phyloP scores from a whole-genome alignment of 1,140 invertebrate genomes.

The Atta texana region DNA sequence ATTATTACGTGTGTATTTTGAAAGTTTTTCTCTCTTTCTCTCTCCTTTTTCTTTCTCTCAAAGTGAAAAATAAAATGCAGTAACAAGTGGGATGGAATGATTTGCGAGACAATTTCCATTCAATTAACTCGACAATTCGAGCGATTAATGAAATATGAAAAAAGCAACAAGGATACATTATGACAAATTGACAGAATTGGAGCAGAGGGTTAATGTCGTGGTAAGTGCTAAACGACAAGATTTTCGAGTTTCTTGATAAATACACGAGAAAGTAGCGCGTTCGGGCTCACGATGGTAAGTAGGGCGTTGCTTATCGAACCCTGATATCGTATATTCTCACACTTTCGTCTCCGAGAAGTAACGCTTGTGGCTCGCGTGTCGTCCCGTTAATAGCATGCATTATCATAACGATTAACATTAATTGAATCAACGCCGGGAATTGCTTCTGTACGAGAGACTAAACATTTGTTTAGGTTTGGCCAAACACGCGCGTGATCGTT shows the following conservation, averaged over 20 bases:
- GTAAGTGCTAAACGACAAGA: conserved; percentile 39
- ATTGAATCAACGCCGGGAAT: conserved; percentile 57
- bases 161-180: conserved; percentile 11
- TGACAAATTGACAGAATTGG: conserved; percentile 23
- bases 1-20: conserved; percentile 26
- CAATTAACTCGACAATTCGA: conserved; percentile 41
- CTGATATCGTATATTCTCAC: conserved; percentile 13
- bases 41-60: background rate
- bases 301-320: conserved; percentile 61
- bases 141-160: background rate
- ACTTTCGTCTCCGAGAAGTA: conserved; percentile 53
- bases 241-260: conserved; percentile 57
- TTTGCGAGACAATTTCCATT: background rate
- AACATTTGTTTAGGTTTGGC: conserved; percentile 23
- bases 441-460: conserved; percentile 23
- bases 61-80: conserved; percentile 21
- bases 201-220: background rate
- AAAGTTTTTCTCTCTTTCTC: conserved; percentile 1
- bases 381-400: conserved; percentile 47
- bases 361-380: conserved; percentile 65
- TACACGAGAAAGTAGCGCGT: conserved; percentile 65
- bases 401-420: conserved; percentile 54
- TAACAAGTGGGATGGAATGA: conserved; percentile 21
- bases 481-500: conserved; percentile 21
- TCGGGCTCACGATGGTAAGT: background rate